Conservation (phyloP, 1,140 invertebrate species). For the Pseudomyrmex pallidus region DNA sequence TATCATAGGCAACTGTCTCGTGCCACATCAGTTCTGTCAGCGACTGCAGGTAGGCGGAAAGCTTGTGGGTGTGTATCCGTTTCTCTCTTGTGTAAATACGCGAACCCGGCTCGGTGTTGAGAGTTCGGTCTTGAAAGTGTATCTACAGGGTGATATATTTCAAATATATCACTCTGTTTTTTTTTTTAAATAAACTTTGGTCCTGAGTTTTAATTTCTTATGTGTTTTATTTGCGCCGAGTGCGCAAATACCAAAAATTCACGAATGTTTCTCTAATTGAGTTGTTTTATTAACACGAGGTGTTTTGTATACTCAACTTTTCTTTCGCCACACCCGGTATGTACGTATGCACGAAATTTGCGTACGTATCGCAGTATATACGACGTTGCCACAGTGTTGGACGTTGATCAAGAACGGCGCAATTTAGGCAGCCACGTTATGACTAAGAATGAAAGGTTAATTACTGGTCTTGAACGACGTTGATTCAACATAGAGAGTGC, state of each 20-base stretch:
- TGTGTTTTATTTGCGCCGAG: background rate
- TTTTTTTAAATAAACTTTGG: background rate
- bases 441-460: constrained; percentile 43
- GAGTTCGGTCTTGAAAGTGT: constrained; percentile 25
- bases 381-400: constrained; percentile 20
- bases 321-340: background rate
- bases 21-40: constrained; percentile 74
- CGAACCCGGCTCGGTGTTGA: constrained; percentile 18
- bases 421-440: constrained; percentile 52
- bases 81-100: constrained; percentile 35
- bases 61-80: constrained; percentile 66
- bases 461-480: constrained; percentile 18
- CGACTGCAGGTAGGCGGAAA: constrained; percentile 71
- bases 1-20: constrained; percentile 74
- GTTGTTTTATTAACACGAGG: background rate
- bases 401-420: constrained; percentile 53
- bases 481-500: background rate
- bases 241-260: background rate
- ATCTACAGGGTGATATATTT: constrained; percentile 15
- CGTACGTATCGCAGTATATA: constrained; percentile 4
- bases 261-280: background rate
- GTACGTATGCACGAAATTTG: background rate
- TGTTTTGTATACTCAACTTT: background rate
- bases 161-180: background rate
- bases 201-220: background rate